Evolutionary conservation across 2,888 invertebrate genomes (phyloP).

Genomic region (Rhodophaea formosa): DNA sequence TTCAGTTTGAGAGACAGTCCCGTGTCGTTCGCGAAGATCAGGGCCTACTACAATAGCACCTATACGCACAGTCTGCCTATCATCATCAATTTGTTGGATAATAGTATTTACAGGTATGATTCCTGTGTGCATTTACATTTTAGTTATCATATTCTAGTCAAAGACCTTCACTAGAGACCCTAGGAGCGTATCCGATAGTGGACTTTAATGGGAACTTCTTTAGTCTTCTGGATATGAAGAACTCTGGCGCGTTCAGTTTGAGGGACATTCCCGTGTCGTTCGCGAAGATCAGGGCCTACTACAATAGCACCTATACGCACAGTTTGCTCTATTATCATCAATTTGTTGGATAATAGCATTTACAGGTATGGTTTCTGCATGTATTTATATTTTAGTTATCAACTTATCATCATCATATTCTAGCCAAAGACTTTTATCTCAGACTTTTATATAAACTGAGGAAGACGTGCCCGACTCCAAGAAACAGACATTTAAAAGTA

Average conservation of each 20-base stretch:
- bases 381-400: too few relatives aligned
- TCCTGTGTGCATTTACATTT: too few relatives aligned
- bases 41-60: constrained; percentile 88
- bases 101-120: constrained; percentile 84
- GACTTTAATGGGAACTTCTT: constrained; percentile 85
- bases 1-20: constrained; percentile 81
- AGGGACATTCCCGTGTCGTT: constrained; percentile 76
- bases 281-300: constrained; percentile 83
- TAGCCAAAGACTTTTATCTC: too few relatives aligned
- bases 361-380: constrained; percentile 82
- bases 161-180: constrained; percentile 57
- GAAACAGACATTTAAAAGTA: too few relatives aligned
- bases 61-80: constrained; percentile 90
- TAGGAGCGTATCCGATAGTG: constrained; percentile 66
- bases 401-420: too few relatives aligned
- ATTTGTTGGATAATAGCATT: constrained; percentile 86
- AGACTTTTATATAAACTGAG: too few relatives aligned
- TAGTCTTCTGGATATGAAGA: constrained; percentile 82
- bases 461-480: too few relatives aligned
- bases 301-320: constrained; percentile 90
- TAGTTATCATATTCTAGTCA: too few relatives aligned
- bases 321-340: constrained; percentile 88
- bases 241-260: constrained; percentile 85
- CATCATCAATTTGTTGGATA: constrained; percentile 86
- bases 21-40: constrained; percentile 78